Percentiles rank a stretch among this genome's conserved stretches.
These are phyloP conservation scores for Leptodactylus fuscus DNA, from an alignment of 2,113 vertebrate genomes.

Conservation along the genomic window DNA sequence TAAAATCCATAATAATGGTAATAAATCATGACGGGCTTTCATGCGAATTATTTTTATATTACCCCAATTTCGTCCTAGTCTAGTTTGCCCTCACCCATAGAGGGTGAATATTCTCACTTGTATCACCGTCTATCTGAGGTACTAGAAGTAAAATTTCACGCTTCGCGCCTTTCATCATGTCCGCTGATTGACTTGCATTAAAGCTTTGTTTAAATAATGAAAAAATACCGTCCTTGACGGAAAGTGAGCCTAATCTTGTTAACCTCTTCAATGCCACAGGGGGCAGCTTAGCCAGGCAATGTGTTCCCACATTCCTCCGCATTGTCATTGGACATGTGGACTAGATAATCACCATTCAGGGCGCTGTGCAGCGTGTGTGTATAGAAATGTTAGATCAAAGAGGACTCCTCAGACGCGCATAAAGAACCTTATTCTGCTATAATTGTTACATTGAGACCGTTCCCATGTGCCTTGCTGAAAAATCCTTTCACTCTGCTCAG, in stretches of 20 bases:
- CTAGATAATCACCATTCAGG: constrained; percentile 38
- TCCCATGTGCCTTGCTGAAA: constrained; percentile 36
- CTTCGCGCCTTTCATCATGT: not conserved
- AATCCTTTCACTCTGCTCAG: constrained; percentile 48
- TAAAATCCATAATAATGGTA: no score
- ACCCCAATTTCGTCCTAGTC: not conserved
- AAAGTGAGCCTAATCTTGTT: constrained; percentile 43
- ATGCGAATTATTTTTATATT: no score
- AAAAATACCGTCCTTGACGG: constrained; percentile 28
- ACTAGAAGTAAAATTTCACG: constrained; percentile 9
- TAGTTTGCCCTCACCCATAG: not conserved
- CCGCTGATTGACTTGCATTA: constrained; percentile 27
- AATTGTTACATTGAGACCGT: constrained; percentile 42
- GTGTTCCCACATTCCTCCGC: constrained; percentile 24
- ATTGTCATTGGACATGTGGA: constrained; percentile 53
- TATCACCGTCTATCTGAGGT: not conserved
- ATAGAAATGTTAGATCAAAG: constrained; percentile 55
- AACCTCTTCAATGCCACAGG: constrained; percentile 51
- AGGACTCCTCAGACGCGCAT: constrained; percentile 10
- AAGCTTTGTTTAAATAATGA: constrained; percentile 32
- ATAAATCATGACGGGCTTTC: no score
- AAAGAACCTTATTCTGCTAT: constrained; percentile 46
- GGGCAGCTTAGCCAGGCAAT: constrained; percentile 26
- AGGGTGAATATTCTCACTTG: not conserved
- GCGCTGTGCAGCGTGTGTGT: constrained; percentile 30